Evolutionary conservation across 2,113 vertebrate species (phyloP).

Genomic region (Oophaga pumilio): DNA sequence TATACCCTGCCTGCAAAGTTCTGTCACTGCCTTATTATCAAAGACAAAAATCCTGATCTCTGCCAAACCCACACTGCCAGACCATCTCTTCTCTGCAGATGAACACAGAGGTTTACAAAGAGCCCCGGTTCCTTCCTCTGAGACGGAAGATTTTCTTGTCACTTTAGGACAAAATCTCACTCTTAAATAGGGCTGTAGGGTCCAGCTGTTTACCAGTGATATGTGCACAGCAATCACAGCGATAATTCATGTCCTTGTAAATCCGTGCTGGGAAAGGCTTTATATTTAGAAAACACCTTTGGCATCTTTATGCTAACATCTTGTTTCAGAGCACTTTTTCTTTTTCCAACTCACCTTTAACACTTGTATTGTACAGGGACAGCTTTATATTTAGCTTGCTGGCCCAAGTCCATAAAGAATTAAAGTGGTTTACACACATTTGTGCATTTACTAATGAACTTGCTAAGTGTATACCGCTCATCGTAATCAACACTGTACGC

Average conservation of each 20-base stretch:
- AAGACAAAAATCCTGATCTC: neutral
- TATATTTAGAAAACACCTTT: slow-evolving; percentile 29
- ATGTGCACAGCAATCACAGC: slow-evolving; percentile 47
- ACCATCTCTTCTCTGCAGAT: slow-evolving; percentile 43
- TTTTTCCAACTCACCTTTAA: neutral
- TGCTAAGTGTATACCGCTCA: neutral
- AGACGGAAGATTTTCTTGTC: slow-evolving; percentile 51
- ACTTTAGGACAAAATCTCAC: slow-evolving; percentile 20
- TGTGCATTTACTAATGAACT: neutral
- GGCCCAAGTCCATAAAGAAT: neutral
- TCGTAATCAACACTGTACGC: neutral
- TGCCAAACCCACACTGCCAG: slow-evolving; percentile 5
- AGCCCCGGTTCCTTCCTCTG: slow-evolving; percentile 32
- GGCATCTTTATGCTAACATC: slow-evolving; percentile 11
- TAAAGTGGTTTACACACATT: neutral
- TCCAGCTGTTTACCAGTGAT: slow-evolving; percentile 43
- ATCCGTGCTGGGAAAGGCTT: slow-evolving; percentile 15
- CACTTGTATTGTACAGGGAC: neutral
- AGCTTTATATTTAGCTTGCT: neutral
- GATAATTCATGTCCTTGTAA: slow-evolving; percentile 41
- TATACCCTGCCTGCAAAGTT: neutral
- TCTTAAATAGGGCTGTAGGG: slow-evolving; percentile 18
- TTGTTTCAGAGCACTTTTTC: slow-evolving; percentile 6
- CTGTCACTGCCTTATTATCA: neutral
- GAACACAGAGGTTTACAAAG: slow-evolving; percentile 16